Evolutionary conservation across 1,140 invertebrate genomes (phyloP).

Genomic region (Lerema accius): DNA sequence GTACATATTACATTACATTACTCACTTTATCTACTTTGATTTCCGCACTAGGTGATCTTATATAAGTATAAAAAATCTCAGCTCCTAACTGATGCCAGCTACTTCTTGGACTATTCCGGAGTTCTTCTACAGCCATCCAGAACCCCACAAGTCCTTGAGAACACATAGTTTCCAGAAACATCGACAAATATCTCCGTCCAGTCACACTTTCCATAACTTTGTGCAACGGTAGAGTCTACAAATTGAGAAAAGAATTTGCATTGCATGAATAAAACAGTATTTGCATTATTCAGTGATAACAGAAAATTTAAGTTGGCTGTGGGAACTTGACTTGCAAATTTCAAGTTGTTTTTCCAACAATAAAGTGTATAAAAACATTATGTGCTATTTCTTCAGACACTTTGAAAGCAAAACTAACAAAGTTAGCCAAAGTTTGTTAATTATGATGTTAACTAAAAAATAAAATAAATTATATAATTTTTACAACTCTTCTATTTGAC

Average conservation of each 20-base stretch:
- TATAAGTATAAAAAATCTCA: conserved; percentile 95
- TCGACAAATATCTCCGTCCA: conserved; percentile 88
- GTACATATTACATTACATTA: not conserved
- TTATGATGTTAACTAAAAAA: too few species aligned
- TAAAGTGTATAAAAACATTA: too few species aligned
- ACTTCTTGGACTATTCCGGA: conserved; percentile 87
- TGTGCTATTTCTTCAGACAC: too few species aligned
- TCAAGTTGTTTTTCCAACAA: not conserved
- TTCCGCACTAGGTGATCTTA: conserved; percentile 89
- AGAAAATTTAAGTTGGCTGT: not conserved
- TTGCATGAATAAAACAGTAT: conserved; percentile 4
- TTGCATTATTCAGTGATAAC: conserved; percentile 7
- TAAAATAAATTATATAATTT: too few species aligned
- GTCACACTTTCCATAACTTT: conserved; percentile 88
- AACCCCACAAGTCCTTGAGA: conserved; percentile 92
- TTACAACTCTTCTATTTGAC: too few species aligned
- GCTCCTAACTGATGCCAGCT: conserved; percentile 94
- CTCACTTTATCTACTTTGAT: conserved; percentile 89
- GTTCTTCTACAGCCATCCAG: conserved; percentile 94
- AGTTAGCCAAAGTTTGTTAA: too few species aligned
- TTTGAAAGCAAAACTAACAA: too few species aligned
- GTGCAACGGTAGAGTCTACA: conserved; percentile 84
- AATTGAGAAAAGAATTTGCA: conserved; percentile 32
- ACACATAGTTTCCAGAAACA: conserved; percentile 91
- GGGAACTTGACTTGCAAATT: conserved; percentile 1